phyloP scores from a whole-genome alignment of 2,888 invertebrate genomes.

The Melanostoma scalare region DNA sequence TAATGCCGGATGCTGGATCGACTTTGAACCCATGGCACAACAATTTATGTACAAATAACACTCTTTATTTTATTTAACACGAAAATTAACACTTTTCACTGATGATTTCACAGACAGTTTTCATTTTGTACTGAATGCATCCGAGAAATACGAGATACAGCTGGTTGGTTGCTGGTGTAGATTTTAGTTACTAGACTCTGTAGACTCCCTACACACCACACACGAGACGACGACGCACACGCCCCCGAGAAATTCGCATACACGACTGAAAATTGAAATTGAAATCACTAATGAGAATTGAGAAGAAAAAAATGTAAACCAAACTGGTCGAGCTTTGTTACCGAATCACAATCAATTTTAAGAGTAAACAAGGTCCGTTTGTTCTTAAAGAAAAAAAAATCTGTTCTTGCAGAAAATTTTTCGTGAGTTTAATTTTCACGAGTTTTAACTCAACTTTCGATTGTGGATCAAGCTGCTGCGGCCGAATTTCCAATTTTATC shows the following conservation, averaged over 20 bases:
- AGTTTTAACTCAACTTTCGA: too few species aligned
- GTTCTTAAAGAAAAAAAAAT: too few species aligned
- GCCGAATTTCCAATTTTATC: conserved; percentile 38
- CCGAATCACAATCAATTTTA: neutral
- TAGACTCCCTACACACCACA: conserved; percentile 12
- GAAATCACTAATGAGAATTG: neutral
- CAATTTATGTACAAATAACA: conserved; percentile 10
- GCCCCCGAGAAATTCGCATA: conserved; percentile 53
- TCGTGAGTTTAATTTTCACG: too few species aligned
- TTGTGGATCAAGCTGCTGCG: neutral
- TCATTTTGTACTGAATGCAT: conserved; percentile 14
- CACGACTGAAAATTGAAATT: conserved; percentile 18
- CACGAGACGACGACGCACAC: conserved; percentile 49
- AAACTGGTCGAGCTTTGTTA: too few species aligned
- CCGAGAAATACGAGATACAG: conserved; percentile 23
- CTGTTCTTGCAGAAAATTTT: too few species aligned
- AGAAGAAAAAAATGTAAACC: neutral
- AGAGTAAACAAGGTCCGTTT: neutral
- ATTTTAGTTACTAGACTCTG: neutral
- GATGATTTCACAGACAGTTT: neutral
- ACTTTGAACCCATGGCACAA: conserved; percentile 62
- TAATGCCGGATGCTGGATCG: conserved; percentile 74
- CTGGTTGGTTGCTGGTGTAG: conserved; percentile 11
- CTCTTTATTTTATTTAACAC: conserved; percentile 20
- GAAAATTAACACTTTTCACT: conserved; percentile 34